Evolutionary conservation across 2,113 vertebrate genomes (phyloP).

Genomic region (Coptodon bakossiorum): DNA sequence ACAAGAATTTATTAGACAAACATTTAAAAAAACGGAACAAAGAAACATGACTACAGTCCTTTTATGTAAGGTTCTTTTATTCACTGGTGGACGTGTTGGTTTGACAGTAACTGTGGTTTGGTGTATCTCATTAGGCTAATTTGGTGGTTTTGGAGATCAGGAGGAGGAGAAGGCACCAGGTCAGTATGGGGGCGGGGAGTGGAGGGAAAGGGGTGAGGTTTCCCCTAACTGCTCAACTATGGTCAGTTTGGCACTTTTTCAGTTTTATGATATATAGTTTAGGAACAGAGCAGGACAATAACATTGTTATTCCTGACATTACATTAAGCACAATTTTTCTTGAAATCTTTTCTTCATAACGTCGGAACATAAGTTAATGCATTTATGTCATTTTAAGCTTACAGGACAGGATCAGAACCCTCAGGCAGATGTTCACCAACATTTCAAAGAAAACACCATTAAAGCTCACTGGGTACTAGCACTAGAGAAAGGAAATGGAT

Average conservation of each 20-base stretch:
- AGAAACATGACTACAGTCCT: neutral
- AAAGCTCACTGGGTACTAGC: neutral
- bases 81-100: constrained; percentile 7
- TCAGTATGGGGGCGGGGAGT: neutral
- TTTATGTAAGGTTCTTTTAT: constrained; percentile 45
- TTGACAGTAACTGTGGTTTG: neutral
- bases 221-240: neutral
- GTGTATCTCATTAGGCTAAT: neutral
- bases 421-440: neutral
- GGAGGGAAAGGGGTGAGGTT: neutral
- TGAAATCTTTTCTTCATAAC: neutral
- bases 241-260: neutral
- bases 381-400: neutral
- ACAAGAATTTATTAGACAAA: neutral
- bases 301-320: neutral
- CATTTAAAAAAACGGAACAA: neutral
- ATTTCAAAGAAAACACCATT: neutral
- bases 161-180: constrained; percentile 32
- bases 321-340: neutral
- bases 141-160: neutral
- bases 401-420: neutral
- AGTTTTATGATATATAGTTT: neutral
- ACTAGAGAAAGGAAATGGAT: neutral
- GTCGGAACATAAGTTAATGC: neutral
- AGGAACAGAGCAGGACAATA: constrained; percentile 1